Evolutionary conservation across 1,140 invertebrate genomes (phyloP).

Genomic region (Caerostris darwini): DNA sequence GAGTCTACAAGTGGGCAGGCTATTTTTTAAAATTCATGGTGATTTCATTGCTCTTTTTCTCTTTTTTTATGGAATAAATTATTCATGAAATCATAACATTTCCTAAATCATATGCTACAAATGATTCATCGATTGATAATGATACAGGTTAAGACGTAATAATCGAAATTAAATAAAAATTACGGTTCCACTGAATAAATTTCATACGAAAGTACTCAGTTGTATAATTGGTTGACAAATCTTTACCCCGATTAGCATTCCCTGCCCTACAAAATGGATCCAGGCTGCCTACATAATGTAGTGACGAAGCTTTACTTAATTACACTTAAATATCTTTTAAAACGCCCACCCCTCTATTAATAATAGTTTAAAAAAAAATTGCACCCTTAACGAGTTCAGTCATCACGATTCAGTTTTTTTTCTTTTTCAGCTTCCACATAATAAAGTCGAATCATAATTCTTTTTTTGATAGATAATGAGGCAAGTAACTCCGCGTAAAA

Average conservation of each 20-base stretch:
- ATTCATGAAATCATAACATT: too few relatives aligned
- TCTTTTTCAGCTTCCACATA: conserved; percentile 32
- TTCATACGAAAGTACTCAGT: background rate
- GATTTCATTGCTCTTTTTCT: too few relatives aligned
- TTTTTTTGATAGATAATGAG: conserved; percentile 60
- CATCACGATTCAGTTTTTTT: conserved; percentile 48
- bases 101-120: too few relatives aligned
- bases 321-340: conserved; percentile 67
- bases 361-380: conserved; percentile 63
- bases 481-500: conserved; percentile 34
- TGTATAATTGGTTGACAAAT: background rate
- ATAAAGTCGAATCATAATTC: conserved; percentile 63
- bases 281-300: background rate
- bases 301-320: conserved; percentile 40
- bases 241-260: background rate
- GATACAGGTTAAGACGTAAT: background rate
- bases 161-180: background rate
- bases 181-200: background rate
- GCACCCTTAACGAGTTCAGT: conserved; percentile 56
- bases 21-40: too few relatives aligned
- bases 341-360: conserved; percentile 48
- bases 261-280: background rate
- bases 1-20: too few relatives aligned
- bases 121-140: background rate
- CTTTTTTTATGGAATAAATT: too few relatives aligned